Conservation (phyloP, 2,113 vertebrate genomes). For the Halichoeres trimaculatus region DNA sequence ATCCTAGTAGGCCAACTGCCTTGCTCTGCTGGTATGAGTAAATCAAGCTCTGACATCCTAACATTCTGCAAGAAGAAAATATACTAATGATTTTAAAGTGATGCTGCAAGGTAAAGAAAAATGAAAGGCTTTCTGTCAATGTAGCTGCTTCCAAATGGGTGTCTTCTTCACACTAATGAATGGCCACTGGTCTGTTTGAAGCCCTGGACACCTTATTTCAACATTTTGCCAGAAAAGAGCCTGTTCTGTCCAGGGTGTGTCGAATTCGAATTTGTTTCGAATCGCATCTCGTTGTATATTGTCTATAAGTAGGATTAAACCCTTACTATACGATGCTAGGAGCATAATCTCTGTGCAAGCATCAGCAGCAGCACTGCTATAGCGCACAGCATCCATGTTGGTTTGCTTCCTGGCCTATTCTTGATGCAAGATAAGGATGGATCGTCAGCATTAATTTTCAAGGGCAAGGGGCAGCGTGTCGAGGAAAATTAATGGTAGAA, state of each 20-base stretch:
- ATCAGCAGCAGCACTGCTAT: constrained; percentile 61
- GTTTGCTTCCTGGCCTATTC: constrained; percentile 74
- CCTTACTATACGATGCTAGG: constrained; percentile 30
- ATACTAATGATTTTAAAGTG: background rate
- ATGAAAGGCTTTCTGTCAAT: constrained; percentile 1
- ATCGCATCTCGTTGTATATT: constrained; percentile 1
- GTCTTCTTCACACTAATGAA: constrained; percentile 49
- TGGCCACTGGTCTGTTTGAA: constrained; percentile 23
- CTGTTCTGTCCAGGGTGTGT: background rate
- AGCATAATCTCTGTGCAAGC: constrained; percentile 68
- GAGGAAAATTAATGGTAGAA: background rate
- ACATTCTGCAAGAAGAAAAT: constrained; percentile 6
- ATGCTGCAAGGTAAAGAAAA: background rate
- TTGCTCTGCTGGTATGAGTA: constrained; percentile 41
- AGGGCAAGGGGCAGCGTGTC: constrained; percentile 43
- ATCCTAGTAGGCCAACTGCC: constrained; percentile 48
- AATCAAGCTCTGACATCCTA: constrained; percentile 49
- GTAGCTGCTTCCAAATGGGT: constrained; percentile 40
- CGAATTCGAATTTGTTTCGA: background rate
- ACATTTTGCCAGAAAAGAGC: background rate
- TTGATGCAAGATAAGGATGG: constrained; percentile 60
- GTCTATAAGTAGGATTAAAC: constrained; percentile 48
- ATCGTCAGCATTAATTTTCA: constrained; percentile 65
- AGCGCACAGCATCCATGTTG: constrained; percentile 83
- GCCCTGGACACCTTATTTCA: background rate